Evolutionary conservation across 2,888 invertebrate species (phyloP), one percentile per base, ranked within the genome.

Genomic region (Charanyca ferruginea): DNA sequence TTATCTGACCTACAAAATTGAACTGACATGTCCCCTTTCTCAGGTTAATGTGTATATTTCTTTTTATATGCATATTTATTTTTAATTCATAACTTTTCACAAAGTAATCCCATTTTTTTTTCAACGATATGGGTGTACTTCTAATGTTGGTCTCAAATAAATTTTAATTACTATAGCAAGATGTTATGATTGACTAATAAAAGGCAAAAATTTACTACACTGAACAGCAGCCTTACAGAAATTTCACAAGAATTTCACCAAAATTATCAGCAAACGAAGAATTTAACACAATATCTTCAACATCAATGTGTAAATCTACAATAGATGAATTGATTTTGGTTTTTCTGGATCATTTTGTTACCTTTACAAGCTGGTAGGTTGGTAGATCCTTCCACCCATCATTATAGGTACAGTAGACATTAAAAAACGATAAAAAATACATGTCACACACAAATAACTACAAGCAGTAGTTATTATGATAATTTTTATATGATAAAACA

Each of bases 331-430:
- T 82, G 89, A 90, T 87, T 89, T 76, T 68, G 81, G 66, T 83
- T 87, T 88, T 79, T 87, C 83, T 90, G 91, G 91, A 93, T 91
- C 90, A 77, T 89, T 68, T 83, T 85, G 87, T 96, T 96, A 96
- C 96, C 96, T 96, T 96, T 94, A 96, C 94, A 95, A 96, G 96
- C 96, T 96, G 96, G 95, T 96, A 96, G 94, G 96, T 96, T 93
- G 96, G 96, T 95, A 96, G 96, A 94, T 96, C 96, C 96, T 96
- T 96, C 95, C 96, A 94, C 91, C 93, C 94, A 93, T 93, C 93
- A 94, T 92, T 89, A 90, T 91, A 94, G 94, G 93, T 93, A 93
- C 87, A 95, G 94, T 92, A 92, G 94, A 95, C 93, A 94, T 94
- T 94, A 94, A 94, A 94, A 94, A 90, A 93, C 88, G 90, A 93